These are phyloP conservation scores for Drosophila triauraria DNA, from an alignment of 1,140 invertebrate species.

Conservation along the genomic window DNA sequence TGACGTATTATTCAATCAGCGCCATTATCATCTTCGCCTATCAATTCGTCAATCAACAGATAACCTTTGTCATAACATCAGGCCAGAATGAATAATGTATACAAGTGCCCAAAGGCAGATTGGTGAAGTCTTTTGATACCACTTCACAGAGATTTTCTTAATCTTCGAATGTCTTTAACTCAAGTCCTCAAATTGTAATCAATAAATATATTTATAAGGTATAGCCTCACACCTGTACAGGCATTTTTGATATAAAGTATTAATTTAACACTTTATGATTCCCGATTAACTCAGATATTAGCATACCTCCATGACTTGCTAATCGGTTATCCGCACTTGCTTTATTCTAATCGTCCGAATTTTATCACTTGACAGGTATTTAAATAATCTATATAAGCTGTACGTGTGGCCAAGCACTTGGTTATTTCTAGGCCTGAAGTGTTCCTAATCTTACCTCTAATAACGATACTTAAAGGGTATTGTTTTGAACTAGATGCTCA, in stretches of 20 bases:
- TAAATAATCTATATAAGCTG: neutral
- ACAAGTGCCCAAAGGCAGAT: too few species aligned
- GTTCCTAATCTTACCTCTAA: neutral
- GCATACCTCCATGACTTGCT: slow-evolving; percentile 5
- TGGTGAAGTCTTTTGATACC: neutral
- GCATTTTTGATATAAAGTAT: neutral
- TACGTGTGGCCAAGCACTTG: too few species aligned
- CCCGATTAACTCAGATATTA: neutral
- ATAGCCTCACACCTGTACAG: neutral
- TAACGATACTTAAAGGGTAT: slow-evolving; percentile 4
- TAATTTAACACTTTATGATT: neutral
- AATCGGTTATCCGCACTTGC: neutral
- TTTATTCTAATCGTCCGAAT: neutral
- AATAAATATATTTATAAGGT: neutral
- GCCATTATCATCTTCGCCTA: slow-evolving; percentile 7
- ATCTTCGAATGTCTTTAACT: neutral
- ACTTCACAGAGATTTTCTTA: neutral
- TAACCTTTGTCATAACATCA: slow-evolving; percentile 3
- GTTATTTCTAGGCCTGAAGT: too few species aligned
- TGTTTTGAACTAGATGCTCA: neutral
- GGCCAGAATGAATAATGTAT: neutral
- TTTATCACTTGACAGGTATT: neutral
- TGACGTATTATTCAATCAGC: slow-evolving; percentile 18
- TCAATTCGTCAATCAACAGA: slow-evolving; percentile 7
- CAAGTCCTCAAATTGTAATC: neutral